Evolutionary conservation across 2,797 vertebrate species (phyloP), one percentile per base, ranked within the genome.

Genomic region (Gouania willdenowi): DNA sequence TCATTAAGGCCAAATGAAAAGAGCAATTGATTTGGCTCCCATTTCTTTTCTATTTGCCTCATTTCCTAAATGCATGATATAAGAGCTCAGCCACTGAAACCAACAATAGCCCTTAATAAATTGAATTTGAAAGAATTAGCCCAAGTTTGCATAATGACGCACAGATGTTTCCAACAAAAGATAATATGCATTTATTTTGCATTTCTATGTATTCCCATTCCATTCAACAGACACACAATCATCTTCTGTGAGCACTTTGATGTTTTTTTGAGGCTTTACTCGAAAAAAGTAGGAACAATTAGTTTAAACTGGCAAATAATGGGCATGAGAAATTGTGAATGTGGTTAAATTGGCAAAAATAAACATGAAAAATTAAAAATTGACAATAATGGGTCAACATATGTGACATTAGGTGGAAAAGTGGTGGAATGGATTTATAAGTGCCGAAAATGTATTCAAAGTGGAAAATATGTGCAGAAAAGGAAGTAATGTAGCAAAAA

Each of bases 1-100:
- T 91, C 93, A 94, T 98, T 97, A 98, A 90, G 87, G 84, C 82
- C 77, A 93, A 95, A 98, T 96, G 93, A 98, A 97, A 96, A 98
- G 92, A 93, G 90, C 91, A 98, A 98, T 98, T 97, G 96, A 98
- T 98, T 97, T 93, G 92, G 86, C 90, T 92, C 89, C 92, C 93
- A 94, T 95, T 95, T 92, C 90, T 92, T 90, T 90, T 91, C 89
- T 92, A 91, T 93, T 90, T 91, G 88, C 92, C 89, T 92, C 92
- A 87, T 85, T 94, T 92, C 91, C 92, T 94, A 95, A 98, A 94
- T 94, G 92, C 91, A 94, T 87, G 87, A 91, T 94, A 95, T 94
- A 92, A 92, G 91, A 88, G 87, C 90, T 92, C 88, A 91, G 90
- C 90, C 86, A 89, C 84, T 87, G 87, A 88, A 87, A 89, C 89